Percentiles rank a stretch among this genome's conserved stretches.
phyloP scores from a whole-genome alignment of 2,888 invertebrate genomes.

The Cerceris ruficornis region DNA sequence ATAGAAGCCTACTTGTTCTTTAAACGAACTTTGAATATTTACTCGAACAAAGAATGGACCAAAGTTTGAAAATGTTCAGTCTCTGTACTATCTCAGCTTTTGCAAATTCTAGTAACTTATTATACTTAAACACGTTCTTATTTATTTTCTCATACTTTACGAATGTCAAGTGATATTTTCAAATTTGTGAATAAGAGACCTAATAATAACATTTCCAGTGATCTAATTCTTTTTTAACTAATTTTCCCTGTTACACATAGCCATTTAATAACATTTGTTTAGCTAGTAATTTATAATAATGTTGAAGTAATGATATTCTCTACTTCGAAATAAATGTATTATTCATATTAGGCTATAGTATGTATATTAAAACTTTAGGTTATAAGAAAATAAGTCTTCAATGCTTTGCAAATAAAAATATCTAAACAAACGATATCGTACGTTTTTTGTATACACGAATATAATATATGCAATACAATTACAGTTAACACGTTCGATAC shows the following conservation, averaged over 20 bases:
- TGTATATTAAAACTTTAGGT: constrained; percentile 19
- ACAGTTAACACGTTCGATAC: too few relatives aligned
- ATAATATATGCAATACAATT: not conserved
- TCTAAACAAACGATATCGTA: constrained; percentile 3
- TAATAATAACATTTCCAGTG: constrained; percentile 50
- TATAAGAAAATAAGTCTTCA: constrained; percentile 13
- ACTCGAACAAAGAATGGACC: constrained; percentile 62
- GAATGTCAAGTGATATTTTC: constrained; percentile 31
- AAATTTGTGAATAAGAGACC: constrained; percentile 41
- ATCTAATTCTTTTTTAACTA: constrained; percentile 25
- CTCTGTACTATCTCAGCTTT: constrained; percentile 38
- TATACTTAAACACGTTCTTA: constrained; percentile 41
- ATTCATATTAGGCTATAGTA: constrained; percentile 8
- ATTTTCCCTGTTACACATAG: constrained; percentile 13
- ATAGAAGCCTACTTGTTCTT: constrained; percentile 37
- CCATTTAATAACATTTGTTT: constrained; percentile 3
- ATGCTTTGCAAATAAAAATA: constrained; percentile 21
- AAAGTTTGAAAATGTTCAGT: constrained; percentile 58
- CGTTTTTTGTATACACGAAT: constrained; percentile 17
- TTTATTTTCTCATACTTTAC: constrained; percentile 55
- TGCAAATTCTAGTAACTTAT: constrained; percentile 41
- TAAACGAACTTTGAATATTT: constrained; percentile 47
- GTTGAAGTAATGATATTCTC: constrained; percentile 14
- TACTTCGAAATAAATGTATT: constrained; percentile 25
- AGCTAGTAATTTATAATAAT: constrained; percentile 14